phyloP scores from a whole-genome alignment of 2,888 invertebrate genomes.

The Drosophila testacea region DNA sequence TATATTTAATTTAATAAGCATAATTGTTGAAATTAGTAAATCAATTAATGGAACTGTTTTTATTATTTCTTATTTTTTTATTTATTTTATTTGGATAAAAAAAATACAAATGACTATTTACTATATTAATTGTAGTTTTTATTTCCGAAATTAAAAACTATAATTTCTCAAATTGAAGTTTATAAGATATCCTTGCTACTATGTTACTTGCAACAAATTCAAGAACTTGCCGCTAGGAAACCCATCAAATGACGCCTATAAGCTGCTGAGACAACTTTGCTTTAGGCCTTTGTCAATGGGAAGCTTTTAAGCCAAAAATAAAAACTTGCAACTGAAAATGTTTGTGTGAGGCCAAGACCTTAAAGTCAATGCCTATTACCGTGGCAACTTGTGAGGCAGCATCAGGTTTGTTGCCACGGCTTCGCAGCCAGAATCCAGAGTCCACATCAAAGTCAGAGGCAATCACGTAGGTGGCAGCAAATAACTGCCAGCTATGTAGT shows the following conservation, averaged over 20 bases:
- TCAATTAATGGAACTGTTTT: too few species aligned
- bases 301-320: constrained; percentile 43
- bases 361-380: constrained; percentile 27
- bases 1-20: too few species aligned
- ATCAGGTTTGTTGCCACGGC: constrained; percentile 35
- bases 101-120: too few species aligned
- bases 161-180: neutral
- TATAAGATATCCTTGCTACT: neutral
- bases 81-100: too few species aligned
- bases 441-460: constrained; percentile 51
- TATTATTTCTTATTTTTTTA: too few species aligned
- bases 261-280: constrained; percentile 13
- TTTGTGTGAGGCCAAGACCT: constrained; percentile 3
- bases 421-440: constrained; percentile 12
- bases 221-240: constrained; percentile 18
- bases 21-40: too few species aligned
- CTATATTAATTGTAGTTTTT: too few species aligned
- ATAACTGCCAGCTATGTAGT: constrained; percentile 58
- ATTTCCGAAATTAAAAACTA: too few species aligned
- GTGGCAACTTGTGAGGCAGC: constrained; percentile 39
- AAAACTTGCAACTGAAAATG: constrained; percentile 32
- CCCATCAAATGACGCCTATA: constrained; percentile 8
- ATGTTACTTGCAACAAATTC: constrained; percentile 14
- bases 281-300: constrained; percentile 50
- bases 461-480: constrained; percentile 75